Percentiles rank a stretch among this genome's conserved stretches.
Evolutionary conservation across 2,797 vertebrate genomes (phyloP).

Genomic region (Euphonia xanthogaster): DNA sequence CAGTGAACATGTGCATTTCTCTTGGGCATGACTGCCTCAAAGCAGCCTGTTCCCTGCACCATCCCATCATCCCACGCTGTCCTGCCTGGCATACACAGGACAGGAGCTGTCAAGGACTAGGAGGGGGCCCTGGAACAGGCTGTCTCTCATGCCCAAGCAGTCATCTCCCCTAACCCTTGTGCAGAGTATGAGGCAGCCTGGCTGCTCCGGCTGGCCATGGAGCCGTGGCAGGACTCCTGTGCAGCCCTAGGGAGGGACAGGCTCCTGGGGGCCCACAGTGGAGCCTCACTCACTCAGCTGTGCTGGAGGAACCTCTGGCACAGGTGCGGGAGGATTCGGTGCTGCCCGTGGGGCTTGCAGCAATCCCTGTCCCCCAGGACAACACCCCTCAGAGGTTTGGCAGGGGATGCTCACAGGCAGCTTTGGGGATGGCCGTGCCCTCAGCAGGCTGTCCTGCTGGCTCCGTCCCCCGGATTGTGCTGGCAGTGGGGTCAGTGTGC

Average conservation of each 20-base stretch:
- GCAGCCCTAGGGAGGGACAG: background rate
- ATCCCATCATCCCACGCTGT: background rate
- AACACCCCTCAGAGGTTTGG: background rate
- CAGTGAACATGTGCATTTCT: background rate
- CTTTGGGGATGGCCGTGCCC: fast-evolving
- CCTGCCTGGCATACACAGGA: background rate
- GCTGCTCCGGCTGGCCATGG: fast-evolving
- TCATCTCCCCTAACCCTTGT: fast-evolving
- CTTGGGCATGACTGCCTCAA: background rate
- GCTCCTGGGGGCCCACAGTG: fast-evolving
- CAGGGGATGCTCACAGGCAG: background rate
- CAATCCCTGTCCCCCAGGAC: background rate
- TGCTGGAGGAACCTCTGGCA: background rate
- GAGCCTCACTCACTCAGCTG: fast-evolving
- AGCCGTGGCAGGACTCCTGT: background rate
- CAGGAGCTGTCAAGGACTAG: background rate
- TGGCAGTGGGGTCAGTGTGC: fast-evolving
- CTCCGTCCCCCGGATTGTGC: background rate
- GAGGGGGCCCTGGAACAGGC: fast-evolving
- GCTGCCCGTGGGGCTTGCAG: background rate
- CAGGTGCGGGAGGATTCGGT: background rate
- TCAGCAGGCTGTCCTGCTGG: fast-evolving
- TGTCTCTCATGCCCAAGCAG: background rate
- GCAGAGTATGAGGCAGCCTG: background rate
- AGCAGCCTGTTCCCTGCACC: background rate